Evolutionary conservation across 2,113 vertebrate genomes (phyloP).

Genomic region (Chiloscyllium plagiosum): DNA sequence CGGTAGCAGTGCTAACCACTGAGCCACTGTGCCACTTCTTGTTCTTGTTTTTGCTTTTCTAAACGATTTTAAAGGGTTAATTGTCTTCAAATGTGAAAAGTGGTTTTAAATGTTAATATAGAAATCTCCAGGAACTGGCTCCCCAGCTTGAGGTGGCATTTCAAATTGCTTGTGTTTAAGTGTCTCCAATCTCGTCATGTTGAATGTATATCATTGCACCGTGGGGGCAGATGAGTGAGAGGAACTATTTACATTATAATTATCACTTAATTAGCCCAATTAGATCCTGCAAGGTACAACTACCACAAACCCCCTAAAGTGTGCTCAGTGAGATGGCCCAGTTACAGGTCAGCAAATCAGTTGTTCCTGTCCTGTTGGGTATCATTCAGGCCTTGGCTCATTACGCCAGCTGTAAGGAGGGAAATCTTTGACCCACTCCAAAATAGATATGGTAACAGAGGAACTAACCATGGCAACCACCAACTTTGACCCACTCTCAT

Average conservation of each 20-base stretch:
- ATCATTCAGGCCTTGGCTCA: background rate
- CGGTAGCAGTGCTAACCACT: no score
- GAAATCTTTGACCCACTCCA: background rate
- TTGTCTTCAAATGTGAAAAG: background rate
- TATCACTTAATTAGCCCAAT: constrained; percentile 60
- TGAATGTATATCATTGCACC: constrained; percentile 45
- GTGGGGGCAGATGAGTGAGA: constrained; percentile 53
- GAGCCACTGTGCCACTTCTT: no score
- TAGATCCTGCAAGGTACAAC: constrained; percentile 51
- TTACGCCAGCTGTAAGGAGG: background rate
- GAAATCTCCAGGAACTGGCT: background rate
- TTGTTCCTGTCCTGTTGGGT: constrained; percentile 20
- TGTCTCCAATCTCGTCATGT: background rate
- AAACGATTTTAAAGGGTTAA: background rate
- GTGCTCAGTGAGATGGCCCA: constrained; percentile 11
- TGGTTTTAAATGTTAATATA: background rate
- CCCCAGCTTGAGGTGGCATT: constrained; percentile 30
- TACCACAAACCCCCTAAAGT: constrained; percentile 42
- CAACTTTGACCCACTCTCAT: constrained; percentile 3
- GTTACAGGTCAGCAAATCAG: background rate
- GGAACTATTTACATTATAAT: constrained; percentile 61
- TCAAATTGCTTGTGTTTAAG: constrained; percentile 17
- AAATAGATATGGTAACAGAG: background rate
- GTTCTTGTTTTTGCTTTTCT: no score
- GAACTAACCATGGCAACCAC: background rate